These are phyloP conservation scores for Torymus auratus DNA, from an alignment of 2,888 invertebrate genomes.

Conservation along the genomic window DNA sequence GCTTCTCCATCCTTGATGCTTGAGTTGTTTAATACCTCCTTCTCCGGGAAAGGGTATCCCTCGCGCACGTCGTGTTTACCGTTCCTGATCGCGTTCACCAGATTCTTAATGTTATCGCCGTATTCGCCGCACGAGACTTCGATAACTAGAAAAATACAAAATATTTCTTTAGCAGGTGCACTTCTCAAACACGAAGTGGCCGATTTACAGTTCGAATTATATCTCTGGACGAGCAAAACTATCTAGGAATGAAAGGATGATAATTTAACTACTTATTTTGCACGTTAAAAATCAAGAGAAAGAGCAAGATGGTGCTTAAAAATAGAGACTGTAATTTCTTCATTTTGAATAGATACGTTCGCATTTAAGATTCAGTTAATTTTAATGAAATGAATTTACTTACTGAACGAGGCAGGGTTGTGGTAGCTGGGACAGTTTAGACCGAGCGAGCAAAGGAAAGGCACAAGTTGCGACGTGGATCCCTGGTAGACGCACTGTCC, in stretches of 20 bases:
- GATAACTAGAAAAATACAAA: conserved; percentile 80
- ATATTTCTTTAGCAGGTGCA: too few species aligned
- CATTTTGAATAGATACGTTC: too few species aligned
- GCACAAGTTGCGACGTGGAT: conserved; percentile 89
- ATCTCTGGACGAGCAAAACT: too few species aligned
- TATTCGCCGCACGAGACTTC: conserved; percentile 98
- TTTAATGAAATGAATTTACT: conserved; percentile 62
- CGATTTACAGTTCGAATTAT: too few species aligned
- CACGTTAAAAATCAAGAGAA: too few species aligned
- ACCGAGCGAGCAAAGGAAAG: conserved; percentile 87
- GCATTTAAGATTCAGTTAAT: too few species aligned
- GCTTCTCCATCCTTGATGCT: conserved; percentile 55
- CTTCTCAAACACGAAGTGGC: too few species aligned
- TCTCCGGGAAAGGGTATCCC: conserved; percentile 84
- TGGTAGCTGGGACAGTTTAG: conserved; percentile 96
- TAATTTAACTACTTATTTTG: too few species aligned
- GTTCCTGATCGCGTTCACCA: conserved; percentile 91
- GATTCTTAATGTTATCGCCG: conserved; percentile 90
- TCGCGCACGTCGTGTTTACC: conserved; percentile 89
- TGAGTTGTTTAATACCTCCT: conserved; percentile 78
- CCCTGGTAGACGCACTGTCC: conserved; percentile 97
- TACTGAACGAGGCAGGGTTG: conserved; percentile 95
- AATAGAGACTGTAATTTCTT: too few species aligned
- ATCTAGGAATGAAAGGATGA: too few species aligned
- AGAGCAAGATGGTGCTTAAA: too few species aligned